These are phyloP conservation scores for Gerris buenoi DNA, from an alignment of 1,140 invertebrate genomes.

Conservation along the genomic window DNA sequence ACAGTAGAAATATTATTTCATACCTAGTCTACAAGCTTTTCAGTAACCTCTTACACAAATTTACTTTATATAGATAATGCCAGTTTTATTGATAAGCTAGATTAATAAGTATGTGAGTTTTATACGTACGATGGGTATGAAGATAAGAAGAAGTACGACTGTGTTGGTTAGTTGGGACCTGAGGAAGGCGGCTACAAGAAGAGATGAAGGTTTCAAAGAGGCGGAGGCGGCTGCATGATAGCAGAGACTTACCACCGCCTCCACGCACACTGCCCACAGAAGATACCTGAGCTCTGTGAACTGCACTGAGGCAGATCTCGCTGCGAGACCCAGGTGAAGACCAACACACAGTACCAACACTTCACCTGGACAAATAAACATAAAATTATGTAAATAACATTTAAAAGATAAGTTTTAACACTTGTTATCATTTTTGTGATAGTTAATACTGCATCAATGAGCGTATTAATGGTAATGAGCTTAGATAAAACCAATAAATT, in stretches of 20 bases:
- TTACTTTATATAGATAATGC: too few species aligned
- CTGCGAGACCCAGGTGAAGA: slow-evolving; percentile 63
- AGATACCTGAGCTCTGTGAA: slow-evolving; percentile 62
- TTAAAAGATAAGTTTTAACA: too few species aligned
- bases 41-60: too few species aligned
- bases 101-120: too few species aligned
- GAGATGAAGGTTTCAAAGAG: slow-evolving; percentile 47
- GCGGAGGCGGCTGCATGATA: slow-evolving; percentile 50
- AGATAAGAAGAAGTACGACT: slow-evolving; percentile 53
- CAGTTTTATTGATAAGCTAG: too few species aligned
- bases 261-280: slow-evolving; percentile 54
- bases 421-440: too few species aligned
- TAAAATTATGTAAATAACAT: too few species aligned
- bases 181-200: slow-evolving; percentile 49
- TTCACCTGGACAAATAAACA: slow-evolving; percentile 42
- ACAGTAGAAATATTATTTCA: too few species aligned
- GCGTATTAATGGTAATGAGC: too few species aligned
- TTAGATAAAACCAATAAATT: too few species aligned
- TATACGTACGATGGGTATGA: slow-evolving; percentile 48
- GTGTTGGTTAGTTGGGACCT: slow-evolving; percentile 65
- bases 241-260: slow-evolving; percentile 51
- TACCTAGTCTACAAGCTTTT: too few species aligned
- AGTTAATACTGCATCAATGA: too few species aligned
- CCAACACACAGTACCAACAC: slow-evolving; percentile 66
- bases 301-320: slow-evolving; percentile 66